Evolutionary conservation across 1,140 invertebrate genomes (phyloP).

Genomic region (Portunus trituberculatus): DNA sequence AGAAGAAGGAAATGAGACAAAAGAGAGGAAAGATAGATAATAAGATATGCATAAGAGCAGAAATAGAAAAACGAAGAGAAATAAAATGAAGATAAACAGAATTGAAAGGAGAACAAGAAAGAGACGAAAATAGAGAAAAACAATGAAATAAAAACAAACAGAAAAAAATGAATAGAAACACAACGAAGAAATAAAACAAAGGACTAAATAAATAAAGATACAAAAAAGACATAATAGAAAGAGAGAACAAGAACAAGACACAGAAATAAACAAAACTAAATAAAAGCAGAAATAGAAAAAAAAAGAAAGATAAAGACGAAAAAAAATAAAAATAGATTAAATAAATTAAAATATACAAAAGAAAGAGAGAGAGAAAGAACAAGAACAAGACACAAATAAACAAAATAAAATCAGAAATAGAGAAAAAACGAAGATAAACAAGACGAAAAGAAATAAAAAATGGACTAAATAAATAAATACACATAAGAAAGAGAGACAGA

Average conservation of each 20-base stretch:
- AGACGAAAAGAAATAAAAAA: too few species aligned
- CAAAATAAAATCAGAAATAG: neutral
- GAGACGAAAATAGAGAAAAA: too few species aligned
- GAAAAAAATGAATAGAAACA: neutral
- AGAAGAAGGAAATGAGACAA: neutral
- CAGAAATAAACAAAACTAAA: too few species aligned
- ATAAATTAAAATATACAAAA: neutral
- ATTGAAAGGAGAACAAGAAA: neutral
- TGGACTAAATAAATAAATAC: too few species aligned
- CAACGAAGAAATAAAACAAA: too few species aligned
- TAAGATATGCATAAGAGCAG: too few species aligned
- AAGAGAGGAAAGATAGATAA: neutral
- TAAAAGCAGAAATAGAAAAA: neutral
- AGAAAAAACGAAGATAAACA: too few species aligned
- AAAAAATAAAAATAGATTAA: neutral
- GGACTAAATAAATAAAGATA: too few species aligned
- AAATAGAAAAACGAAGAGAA: neutral
- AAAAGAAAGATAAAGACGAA: neutral
- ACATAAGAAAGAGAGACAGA: neutral
- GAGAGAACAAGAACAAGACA: neutral
- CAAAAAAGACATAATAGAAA: neutral
- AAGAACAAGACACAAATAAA: neutral
- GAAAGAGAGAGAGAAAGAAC: neutral
- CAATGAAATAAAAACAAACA: neutral
- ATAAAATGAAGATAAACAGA: too few species aligned